phyloP scores from a whole-genome alignment of 2,888 invertebrate species.

The Liopterus haemorrhoidalis region DNA sequence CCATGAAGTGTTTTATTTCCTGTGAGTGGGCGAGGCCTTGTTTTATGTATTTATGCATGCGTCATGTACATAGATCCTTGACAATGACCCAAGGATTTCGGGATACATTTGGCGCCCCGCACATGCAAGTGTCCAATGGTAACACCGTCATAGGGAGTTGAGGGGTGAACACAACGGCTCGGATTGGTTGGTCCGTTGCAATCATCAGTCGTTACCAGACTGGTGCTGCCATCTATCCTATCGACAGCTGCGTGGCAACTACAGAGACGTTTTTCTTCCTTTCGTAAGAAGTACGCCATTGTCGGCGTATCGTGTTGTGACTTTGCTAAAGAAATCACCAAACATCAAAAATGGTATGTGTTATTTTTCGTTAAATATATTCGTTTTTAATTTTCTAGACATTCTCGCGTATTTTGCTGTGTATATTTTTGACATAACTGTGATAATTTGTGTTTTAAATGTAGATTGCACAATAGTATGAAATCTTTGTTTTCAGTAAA shows the following conservation, averaged over 20 bases:
- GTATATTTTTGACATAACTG: too few relatives aligned
- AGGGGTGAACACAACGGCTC: not conserved
- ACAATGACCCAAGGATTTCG: too few relatives aligned
- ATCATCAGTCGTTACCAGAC: not conserved
- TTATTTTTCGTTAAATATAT: too few relatives aligned
- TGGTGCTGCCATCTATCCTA: conserved; percentile 14
- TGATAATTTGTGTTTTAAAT: conserved; percentile 3
- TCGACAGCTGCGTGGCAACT: conserved; percentile 10
- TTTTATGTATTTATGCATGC: too few relatives aligned
- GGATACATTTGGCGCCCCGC: too few relatives aligned
- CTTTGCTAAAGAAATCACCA: conserved; percentile 66
- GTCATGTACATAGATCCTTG: too few relatives aligned
- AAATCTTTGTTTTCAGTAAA: conserved; percentile 33
- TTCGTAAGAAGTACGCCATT: conserved; percentile 83
- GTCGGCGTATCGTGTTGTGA: conserved; percentile 76
- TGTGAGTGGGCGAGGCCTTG: too few relatives aligned
- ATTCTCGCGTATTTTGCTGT: too few relatives aligned
- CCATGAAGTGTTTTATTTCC: too few relatives aligned
- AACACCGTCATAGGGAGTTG: too few relatives aligned
- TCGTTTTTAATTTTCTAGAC: too few relatives aligned
- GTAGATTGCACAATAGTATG: conserved; percentile 45
- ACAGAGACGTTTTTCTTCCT: conserved; percentile 44
- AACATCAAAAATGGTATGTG: conserved; percentile 80
- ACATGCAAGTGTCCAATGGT: too few relatives aligned
- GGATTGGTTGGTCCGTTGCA: conserved; percentile 11